Evolutionary conservation across 2,113 vertebrate species (phyloP), one percentile per base, ranked within the genome.

Genomic region (Electrona antarctica): DNA sequence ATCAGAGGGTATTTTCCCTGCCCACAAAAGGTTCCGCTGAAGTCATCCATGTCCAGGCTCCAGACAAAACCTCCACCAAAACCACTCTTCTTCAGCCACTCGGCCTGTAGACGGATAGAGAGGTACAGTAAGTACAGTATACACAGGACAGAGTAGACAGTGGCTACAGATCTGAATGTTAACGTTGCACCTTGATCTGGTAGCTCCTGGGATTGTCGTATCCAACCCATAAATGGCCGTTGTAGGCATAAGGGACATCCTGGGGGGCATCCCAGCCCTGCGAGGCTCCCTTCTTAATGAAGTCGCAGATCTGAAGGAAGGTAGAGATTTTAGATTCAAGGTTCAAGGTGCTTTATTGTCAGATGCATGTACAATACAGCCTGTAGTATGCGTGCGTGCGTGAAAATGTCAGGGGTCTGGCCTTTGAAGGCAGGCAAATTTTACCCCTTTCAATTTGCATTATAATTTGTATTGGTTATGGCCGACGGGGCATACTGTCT

Each of bases 31-130:
- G 85, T 87, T 15, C 92, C 90, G 6, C 60, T 91, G 82, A 93
- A 93, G 73, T 93, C 88, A 60, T 93, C 91, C 76, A 92, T 69
- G 68, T 89, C 89, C 73, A 90, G 78, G 71, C 63, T 89, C 92
- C 93, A 93, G 21, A 93, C 88, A 89, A 93, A 88, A 52, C 83
- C 92, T 47, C 91, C 91, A 67, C 86, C 92, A 61, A 89, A 93
- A 60, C 86, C 79, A 15, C 76, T 89, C 67, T 91, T 67, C 84
- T 91, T 87, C 73, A 93, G 69, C 92, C 91, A 91, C 48, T 86
- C 50, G 57, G 81, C 73, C 83, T 89, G 55, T 72, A 63, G 28
- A 15, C 63, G 1, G 4, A 7, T 46, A 45, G 2, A 48, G 6
- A 52, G 11, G 54, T 50, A 12, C 41, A 57, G 66, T 3, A 2